A percentile compares a stretch with the other conserved stretches of the same genome.
Conservation (phyloP, 2,113 vertebrate genomes). For the Phrynosoma blainvillii region DNA sequence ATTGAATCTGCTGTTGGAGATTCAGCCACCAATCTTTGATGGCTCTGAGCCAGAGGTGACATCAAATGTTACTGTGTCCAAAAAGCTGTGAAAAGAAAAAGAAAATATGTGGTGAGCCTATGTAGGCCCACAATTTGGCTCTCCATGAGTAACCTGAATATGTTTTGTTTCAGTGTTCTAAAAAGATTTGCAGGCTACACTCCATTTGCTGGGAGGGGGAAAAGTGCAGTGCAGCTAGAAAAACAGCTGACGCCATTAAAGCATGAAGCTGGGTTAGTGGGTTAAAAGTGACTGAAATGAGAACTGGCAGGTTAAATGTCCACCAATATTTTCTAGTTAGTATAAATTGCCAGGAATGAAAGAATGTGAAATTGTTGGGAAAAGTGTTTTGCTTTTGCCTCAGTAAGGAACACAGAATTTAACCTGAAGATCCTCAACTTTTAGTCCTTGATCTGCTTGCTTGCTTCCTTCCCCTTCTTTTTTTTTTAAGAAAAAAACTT, state of each 20-base stretch:
- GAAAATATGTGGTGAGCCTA: background rate
- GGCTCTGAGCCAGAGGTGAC: background rate
- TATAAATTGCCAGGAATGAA: constrained; percentile 39
- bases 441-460: background rate
- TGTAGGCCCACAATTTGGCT: constrained; percentile 53
- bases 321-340: constrained; percentile 40
- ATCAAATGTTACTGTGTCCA: background rate
- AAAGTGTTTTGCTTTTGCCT: constrained; percentile 31
- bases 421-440: background rate
- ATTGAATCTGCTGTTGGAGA: too few species aligned
- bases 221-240: constrained; percentile 54
- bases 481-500: background rate
- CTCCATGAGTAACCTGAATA: constrained; percentile 57
- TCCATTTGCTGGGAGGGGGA: constrained; percentile 52
- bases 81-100: background rate
- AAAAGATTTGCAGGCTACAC: constrained; percentile 60
- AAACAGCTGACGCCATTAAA: constrained; percentile 32
- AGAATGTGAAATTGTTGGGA: constrained; percentile 34
- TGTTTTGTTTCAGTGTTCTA: constrained; percentile 67
- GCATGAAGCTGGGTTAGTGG: constrained; percentile 33
- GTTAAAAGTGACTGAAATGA: constrained; percentile 43
- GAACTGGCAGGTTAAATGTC: constrained; percentile 43
- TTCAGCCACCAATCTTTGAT: too few species aligned
- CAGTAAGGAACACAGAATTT: constrained; percentile 16
- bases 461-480: background rate